Percentiles rank a stretch among this genome's conserved stretches.
Evolutionary conservation across 2,888 invertebrate species (phyloP).

Genomic region (Euplagia quadripunctaria): DNA sequence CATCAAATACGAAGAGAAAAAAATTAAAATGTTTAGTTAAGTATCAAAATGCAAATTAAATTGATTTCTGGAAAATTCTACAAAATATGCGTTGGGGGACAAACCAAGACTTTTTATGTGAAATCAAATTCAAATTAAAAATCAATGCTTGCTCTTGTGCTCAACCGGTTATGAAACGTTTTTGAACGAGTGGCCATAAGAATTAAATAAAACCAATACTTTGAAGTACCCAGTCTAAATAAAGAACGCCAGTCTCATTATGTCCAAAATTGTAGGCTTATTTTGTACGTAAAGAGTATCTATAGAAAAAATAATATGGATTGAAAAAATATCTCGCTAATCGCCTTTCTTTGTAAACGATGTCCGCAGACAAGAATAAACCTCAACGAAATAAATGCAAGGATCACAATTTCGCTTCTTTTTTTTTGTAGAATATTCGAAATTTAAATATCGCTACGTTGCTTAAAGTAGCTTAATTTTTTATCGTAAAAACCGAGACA

Average conservation of each 20-base stretch:
- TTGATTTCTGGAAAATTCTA: too few species aligned
- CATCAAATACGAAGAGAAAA: too few species aligned
- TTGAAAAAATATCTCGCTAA: neutral
- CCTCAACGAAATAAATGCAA: too few species aligned
- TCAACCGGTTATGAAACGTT: neutral
- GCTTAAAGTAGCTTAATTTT: constrained; percentile 2
- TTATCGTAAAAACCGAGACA: constrained; percentile 14
- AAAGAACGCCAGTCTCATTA: too few species aligned
- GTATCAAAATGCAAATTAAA: neutral
- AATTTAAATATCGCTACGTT: neutral
- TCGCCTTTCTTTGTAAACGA: too few species aligned
- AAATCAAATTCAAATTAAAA: neutral
- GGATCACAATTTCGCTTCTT: too few species aligned
- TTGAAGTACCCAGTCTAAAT: too few species aligned
- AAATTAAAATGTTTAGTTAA: neutral
- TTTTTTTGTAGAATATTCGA: constrained; percentile 4
- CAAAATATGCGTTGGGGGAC: neutral
- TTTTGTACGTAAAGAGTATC: neutral
- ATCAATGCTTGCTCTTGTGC: neutral
- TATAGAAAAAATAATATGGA: neutral
- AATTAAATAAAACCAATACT: too few species aligned
- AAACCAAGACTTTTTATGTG: neutral
- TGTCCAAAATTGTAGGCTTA: neutral
- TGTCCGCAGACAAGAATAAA: neutral
- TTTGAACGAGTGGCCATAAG: too few species aligned